Base-by-base conservation (phyloP, 2,888 invertebrate species). In the Automeris io region DNA sequence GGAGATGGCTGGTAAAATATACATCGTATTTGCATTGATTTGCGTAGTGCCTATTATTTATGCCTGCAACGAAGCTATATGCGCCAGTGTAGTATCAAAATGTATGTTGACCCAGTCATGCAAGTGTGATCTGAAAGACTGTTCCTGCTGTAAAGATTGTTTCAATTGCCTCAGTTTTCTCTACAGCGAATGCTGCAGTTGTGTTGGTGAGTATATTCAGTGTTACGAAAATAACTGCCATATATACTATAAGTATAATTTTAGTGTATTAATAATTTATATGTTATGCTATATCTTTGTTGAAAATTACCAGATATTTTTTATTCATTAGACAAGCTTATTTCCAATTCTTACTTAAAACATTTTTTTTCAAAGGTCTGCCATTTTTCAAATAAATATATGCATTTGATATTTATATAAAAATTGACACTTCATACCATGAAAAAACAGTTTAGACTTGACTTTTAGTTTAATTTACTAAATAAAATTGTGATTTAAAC, bases 41-140 rank as follows among this genome's bases (percentile, higher is more conserved):
- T 70, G 76, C 52, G 55, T 75, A 35, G 65, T 80, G 41, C 79
- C 82, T 1, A 71, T 86, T 54, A 62, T 75, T 23, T 81, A 80
- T 49, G 82, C 85, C 16, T 98, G 98, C 75, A 97, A 98, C 72
- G 97, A 98, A 83, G 95, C 96, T 18, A 93, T 97, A 39, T 98
- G 98, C 83, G 98, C 95, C 13, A 96, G 96, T 63, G 93, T 97
- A 38, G 98, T 98, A 35, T 97, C 96, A 65, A 98, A 98, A 81
- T 98, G 98, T 76, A 94, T 98, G 91, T 87, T 98, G 47, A 97
- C 97, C 8, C 95, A 97, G 72, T 95, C 96, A 35, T 98, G 98
- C 85, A 97, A 97, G 75, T 98, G 98, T 79, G 96, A 98, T 71
- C 87, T 96, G 58, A 93, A 92, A 63, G 95, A 95, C 70, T 96